Base-by-base conservation (phyloP, 1,140 invertebrate species). In the Scaptomyza hsui region DNA sequence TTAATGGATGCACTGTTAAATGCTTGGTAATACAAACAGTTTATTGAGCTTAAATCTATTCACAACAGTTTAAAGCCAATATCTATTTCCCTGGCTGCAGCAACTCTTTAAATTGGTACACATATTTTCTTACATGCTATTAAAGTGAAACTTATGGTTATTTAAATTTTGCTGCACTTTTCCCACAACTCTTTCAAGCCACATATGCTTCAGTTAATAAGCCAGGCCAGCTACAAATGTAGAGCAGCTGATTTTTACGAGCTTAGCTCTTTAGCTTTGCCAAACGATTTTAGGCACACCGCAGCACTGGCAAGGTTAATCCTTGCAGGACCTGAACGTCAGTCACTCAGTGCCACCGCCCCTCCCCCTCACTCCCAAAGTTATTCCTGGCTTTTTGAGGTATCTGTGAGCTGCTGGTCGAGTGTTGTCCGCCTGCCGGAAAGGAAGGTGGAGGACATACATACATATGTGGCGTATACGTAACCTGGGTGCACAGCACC, bases 261-360 rank as follows among this genome's bases (percentile, higher is more conserved):
- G 68, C 68, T 71, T 51, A 71, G 61, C 68, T 70, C 61, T 42
- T 52, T 57, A 37, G 68, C 68, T 57, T 65, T 64, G 61, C 26
- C 62, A 45, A 65, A 57, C 61, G 68, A 37, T 71, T 71, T 64
- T 64, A 15, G 68, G 42, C 60, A 63, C 42, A 63, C 67, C 59
- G 35, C 67, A 70, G 41, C 41, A 35, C 56, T 62, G 48, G 49
- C 65, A 69, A 62, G 49, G 67, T 69, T 69, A 69, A 69, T 69
- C 59, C 67, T 39, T 16, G 37, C 15, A 13, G 5, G 48, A 18
- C 48, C 32, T 12, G 18, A 0, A 55, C n/a, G 47, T 65, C 60
- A 53, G n/a, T 53, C 51, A 53, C 19, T 35, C 26, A 60, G 37
- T 37, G 4, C 4, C 21, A 26, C 15, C 26, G 4, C 32, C 29